A percentile compares a stretch with the other conserved stretches of the same genome.
Evolutionary conservation across 2,888 invertebrate genomes (phyloP).

Genomic region (Cryptus viduatorius): DNA sequence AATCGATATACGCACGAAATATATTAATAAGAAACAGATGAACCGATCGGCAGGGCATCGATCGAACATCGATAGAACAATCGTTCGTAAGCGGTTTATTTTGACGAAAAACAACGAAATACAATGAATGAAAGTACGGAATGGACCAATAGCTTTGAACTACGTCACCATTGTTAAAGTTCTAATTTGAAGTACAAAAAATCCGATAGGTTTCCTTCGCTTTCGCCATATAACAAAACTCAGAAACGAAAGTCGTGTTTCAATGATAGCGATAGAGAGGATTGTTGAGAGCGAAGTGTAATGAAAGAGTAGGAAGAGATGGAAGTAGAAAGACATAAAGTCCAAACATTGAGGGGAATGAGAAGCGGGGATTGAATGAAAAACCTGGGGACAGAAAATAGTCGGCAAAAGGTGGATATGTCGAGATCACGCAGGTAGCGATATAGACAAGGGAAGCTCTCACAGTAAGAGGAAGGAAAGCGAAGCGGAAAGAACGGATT

Average conservation of each 20-base stretch:
- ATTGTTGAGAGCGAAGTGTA: background rate
- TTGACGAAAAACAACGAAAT: too few species aligned
- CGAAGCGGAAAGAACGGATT: conserved; percentile 61
- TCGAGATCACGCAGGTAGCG: conserved; percentile 7
- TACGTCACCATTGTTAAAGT: background rate
- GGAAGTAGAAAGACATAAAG: background rate
- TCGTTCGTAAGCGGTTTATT: too few species aligned
- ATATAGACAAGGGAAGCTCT: conserved; percentile 2
- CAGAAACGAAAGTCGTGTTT: background rate
- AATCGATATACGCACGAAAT: background rate
- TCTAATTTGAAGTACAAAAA: background rate
- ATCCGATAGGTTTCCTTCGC: background rate
- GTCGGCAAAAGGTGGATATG: conserved; percentile 19
- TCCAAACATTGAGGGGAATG: conserved; percentile 13
- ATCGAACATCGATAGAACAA: too few species aligned
- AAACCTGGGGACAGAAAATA: background rate
- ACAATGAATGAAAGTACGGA: too few species aligned
- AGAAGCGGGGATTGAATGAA: conserved; percentile 1
- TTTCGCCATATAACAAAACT: background rate
- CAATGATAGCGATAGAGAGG: background rate
- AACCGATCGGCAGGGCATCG: too few species aligned
- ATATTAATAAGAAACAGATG: too few species aligned
- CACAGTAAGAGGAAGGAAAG: conserved; percentile 39
- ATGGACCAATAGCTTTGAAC: background rate
- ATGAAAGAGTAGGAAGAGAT: conserved; percentile 23